phyloP scores from a whole-genome alignment of 1,140 invertebrate species.

The Hyphantria cunea region DNA sequence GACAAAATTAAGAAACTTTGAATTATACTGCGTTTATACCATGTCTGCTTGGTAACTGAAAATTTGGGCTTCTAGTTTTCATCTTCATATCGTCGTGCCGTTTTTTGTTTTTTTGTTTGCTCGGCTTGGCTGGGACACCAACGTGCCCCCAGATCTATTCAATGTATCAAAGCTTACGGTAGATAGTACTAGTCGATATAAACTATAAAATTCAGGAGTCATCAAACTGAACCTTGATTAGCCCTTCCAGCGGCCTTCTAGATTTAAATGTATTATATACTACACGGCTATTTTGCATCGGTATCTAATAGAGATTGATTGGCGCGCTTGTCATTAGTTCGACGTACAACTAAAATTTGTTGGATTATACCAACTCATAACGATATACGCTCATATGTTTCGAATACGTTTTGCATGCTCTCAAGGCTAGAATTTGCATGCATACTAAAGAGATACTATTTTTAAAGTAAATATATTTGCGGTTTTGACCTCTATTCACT shows the following conservation, averaged over 20 bases:
- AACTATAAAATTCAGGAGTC: slow-evolving; percentile 18
- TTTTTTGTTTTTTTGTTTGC: too few species aligned
- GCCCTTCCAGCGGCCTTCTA: slow-evolving; percentile 1
- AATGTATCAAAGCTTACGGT: too few species aligned
- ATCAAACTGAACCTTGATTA: not conserved
- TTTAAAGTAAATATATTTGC: slow-evolving; percentile 51
- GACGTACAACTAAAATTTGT: slow-evolving; percentile 7
- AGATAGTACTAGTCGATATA: slow-evolving; percentile 28
- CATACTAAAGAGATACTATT: slow-evolving; percentile 62
- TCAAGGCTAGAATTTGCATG: slow-evolving; percentile 51
- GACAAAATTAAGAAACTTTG: too few species aligned
- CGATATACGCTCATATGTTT: slow-evolving; percentile 42
- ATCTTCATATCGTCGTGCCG: too few species aligned
- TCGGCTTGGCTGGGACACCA: too few species aligned
- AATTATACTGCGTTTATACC: too few species aligned
- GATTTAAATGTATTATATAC: slow-evolving; percentile 10
- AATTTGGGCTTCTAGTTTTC: too few species aligned
- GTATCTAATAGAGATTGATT: not conserved
- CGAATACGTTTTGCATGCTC: slow-evolving; percentile 55
- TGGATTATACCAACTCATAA: slow-evolving; percentile 41
- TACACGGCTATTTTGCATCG: slow-evolving; percentile 10
- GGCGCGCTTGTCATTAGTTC: not conserved
- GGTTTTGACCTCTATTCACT: slow-evolving; percentile 30
- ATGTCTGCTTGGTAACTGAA: too few species aligned
- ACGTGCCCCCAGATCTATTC: too few species aligned